Evolutionary conservation across 1,140 invertebrate genomes (phyloP), one percentile per base, ranked within the genome.

Genomic region (Eciton burchellii): DNA sequence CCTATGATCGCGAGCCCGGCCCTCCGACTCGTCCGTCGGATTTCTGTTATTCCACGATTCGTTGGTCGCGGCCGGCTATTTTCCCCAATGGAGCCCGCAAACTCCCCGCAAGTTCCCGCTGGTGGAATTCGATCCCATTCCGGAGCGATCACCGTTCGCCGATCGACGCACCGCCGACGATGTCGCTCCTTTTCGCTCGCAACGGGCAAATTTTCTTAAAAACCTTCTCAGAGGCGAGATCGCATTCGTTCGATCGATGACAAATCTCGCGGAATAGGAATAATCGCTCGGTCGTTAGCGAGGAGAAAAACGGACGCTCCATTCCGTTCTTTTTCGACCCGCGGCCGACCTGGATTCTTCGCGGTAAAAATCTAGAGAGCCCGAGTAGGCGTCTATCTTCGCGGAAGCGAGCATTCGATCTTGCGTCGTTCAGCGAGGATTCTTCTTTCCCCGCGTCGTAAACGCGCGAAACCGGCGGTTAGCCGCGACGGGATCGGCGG

Each of bases 1-100:
- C 81, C 83, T 68, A 62, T 66, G 81, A 86, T 88, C 81, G 74
- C 57, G 65, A 74, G 84, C 74, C 66, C 60, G 71, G 45, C 57
- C 79, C 47, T 3, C 66, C 73, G 74, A 16, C 72, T 68, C 68
- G 52, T 82, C 71, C 52, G 76, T 66, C 71, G n/a, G n/a, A 73
- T 88, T 85, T 82, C 83, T 62, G 71, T 87, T 82, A 84, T 81
- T 87, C 66, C 29, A 56, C 49, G 77, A 84, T 87, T 81, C 77
- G 68, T 79, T 68, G 72, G 59, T n/a, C 49, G 76, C 41, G 62
- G 54, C 59, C 77, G 83, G 57, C 72, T 82, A 59, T 66, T 41
- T 45, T 76, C 24, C 12, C 54, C 29, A 45, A 26, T 35, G n/a
- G 8, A 1, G 11, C 43, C 52, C 16, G 16, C 16, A 54, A 81